Conservation (phyloP, 2,797 vertebrate species). For the Rhinoraja longicauda region DNA sequence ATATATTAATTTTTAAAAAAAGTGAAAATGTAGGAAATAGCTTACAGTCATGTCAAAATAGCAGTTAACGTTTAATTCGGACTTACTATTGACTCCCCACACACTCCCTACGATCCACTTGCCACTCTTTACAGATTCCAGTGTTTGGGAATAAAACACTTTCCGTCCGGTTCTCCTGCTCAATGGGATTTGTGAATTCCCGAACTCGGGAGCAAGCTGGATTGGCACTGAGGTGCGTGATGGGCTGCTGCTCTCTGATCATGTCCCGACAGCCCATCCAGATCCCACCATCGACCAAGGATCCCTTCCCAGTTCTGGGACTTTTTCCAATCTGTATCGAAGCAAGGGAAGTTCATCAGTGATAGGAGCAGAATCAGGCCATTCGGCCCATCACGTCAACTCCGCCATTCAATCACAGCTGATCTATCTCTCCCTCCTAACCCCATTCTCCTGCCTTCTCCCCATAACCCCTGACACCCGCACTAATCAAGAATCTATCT, state of each 20-base stretch:
- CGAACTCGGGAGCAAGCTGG: not conserved
- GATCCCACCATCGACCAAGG: not conserved
- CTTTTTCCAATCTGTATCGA: not conserved
- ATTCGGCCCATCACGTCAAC: too few species aligned
- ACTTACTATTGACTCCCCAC: not conserved
- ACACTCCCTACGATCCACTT: too few species aligned
- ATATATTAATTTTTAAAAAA: not conserved
- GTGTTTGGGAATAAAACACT: not conserved
- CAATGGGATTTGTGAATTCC: not conserved
- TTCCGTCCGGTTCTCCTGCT: not conserved
- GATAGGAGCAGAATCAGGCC: too few species aligned
- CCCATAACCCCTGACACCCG: too few species aligned
- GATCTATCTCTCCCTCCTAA: too few species aligned
- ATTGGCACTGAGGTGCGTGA: too few species aligned
- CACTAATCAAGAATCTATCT: too few species aligned
- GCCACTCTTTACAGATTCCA: too few species aligned
- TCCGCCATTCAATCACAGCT: too few species aligned
- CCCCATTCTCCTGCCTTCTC: too few species aligned
- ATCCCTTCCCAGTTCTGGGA: not conserved
- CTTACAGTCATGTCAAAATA: not conserved
- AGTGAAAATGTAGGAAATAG: constrained; percentile 11
- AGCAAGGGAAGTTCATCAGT: not conserved
- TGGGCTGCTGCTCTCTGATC: too few species aligned
- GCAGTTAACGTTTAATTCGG: not conserved
- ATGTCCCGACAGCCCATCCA: too few species aligned